Percentiles rank a stretch among this genome's conserved stretches.
Evolutionary conservation across 2,113 vertebrate species (phyloP).

Genomic region (Trinectes maculatus): DNA sequence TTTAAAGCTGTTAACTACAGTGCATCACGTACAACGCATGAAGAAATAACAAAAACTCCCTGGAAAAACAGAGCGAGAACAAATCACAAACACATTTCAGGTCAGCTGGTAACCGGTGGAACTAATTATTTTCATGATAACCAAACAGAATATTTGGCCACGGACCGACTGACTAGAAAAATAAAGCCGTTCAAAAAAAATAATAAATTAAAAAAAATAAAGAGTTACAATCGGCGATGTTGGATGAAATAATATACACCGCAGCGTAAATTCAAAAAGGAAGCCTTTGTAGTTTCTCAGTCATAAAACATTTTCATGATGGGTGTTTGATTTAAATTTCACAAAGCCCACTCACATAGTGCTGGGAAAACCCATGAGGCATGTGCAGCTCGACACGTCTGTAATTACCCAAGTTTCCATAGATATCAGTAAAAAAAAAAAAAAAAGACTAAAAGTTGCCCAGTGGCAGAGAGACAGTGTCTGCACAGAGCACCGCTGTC

Average conservation of each 20-base stretch:
- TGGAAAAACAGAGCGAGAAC: neutral
- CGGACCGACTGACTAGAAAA: constrained; percentile 4
- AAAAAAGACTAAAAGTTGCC: constrained; percentile 27
- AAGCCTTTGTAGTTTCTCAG: constrained; percentile 12
- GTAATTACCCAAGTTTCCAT: constrained; percentile 32
- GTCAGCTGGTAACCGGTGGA: constrained; percentile 3
- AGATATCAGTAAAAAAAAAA: constrained; percentile 42
- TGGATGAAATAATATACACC: constrained; percentile 1
- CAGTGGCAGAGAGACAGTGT: constrained; percentile 30
- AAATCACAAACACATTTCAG: constrained; percentile 36
- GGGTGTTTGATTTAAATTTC: constrained; percentile 17
- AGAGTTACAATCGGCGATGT: neutral
- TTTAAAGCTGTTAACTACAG: constrained; percentile 21
- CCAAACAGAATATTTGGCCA: constrained; percentile 27
- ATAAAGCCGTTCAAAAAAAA: constrained; percentile 27
- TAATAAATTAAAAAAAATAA: neutral
- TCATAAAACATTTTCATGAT: constrained; percentile 12
- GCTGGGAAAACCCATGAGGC: constrained; percentile 9
- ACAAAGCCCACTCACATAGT: constrained; percentile 11
- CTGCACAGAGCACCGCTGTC: constrained; percentile 58
- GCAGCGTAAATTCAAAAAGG: neutral
- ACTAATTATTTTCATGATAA: constrained; percentile 26
- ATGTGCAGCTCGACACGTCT: constrained; percentile 3
- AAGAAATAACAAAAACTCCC: constrained; percentile 1
- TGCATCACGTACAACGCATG: constrained; percentile 1